phyloP scores from a whole-genome alignment of 2,113 vertebrate species.

The Leucosticte australis region DNA sequence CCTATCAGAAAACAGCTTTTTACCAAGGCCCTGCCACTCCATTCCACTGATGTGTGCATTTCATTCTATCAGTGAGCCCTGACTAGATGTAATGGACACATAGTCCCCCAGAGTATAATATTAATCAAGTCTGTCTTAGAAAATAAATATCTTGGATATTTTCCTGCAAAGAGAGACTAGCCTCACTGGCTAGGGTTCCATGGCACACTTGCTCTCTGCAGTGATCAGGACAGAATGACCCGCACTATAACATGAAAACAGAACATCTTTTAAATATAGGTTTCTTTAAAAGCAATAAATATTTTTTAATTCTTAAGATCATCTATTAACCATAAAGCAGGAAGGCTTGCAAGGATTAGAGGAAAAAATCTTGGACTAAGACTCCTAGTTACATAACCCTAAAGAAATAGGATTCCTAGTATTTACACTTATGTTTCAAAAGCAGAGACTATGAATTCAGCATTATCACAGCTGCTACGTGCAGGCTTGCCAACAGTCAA shows the following conservation, averaged over 20 bases:
- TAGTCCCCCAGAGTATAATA: background rate
- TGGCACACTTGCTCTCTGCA: conserved; percentile 46
- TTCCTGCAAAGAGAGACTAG: conserved; percentile 23
- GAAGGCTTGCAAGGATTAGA: conserved; percentile 28
- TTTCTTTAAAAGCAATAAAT: conserved; percentile 80
- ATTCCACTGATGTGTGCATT: background rate
- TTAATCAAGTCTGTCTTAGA: conserved; percentile 39
- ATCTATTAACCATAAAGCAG: conserved; percentile 71
- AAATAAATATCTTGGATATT: conserved; percentile 50
- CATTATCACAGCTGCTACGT: background rate
- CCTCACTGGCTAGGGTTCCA: conserved; percentile 20
- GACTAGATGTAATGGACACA: background rate
- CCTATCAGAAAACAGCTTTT: conserved; percentile 45
- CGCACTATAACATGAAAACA: conserved; percentile 45
- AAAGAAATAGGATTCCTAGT: conserved; percentile 48
- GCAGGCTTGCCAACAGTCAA: background rate
- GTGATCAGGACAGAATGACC: conserved; percentile 42
- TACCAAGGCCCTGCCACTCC: background rate
- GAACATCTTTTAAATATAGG: conserved; percentile 72
- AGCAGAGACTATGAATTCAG: conserved; percentile 45
- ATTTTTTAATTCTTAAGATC: conserved; percentile 66
- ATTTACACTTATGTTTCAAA: conserved; percentile 35
- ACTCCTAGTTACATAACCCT: conserved; percentile 49
- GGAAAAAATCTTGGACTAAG: conserved; percentile 49
- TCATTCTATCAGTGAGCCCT: background rate